These are phyloP conservation scores for Mormyrus proboscirostris DNA, from an alignment of 2,797 vertebrate genomes.

Conservation along the genomic window DNA sequence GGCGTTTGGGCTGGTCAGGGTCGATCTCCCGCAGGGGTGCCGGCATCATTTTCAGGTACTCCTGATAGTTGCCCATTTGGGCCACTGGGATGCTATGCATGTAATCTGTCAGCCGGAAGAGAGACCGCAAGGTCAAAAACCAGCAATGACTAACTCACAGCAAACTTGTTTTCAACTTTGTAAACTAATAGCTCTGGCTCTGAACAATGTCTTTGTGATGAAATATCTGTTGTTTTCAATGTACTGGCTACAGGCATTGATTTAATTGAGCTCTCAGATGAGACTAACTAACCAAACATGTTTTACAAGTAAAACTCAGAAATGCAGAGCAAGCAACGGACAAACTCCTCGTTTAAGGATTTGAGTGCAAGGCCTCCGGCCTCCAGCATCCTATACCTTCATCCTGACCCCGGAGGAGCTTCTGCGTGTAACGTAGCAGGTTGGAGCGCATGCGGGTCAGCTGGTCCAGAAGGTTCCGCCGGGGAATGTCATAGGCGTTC, in stretches of 20 bases:
- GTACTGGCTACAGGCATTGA: neutral
- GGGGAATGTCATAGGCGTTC: conserved; percentile 95
- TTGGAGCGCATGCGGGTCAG: conserved; percentile 95
- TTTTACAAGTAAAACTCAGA: neutral
- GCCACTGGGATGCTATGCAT: conserved; percentile 92
- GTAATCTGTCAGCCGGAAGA: conserved; percentile 64
- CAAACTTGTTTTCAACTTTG: neutral
- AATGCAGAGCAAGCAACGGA: neutral
- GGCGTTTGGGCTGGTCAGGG: conserved; percentile 91
- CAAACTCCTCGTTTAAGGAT: neutral
- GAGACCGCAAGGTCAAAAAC: neutral
- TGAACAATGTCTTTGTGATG: neutral
- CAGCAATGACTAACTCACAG: neutral
- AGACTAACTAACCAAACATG: neutral
- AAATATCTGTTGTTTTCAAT: neutral
- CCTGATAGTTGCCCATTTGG: conserved; percentile 99
- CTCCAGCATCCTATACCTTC: conserved; percentile 66
- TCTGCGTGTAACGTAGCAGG: conserved; percentile 79
- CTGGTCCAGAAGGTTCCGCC: conserved; percentile 85
- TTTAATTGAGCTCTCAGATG: neutral
- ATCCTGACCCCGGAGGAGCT: conserved; percentile 84
- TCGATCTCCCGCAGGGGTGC: conserved; percentile 91
- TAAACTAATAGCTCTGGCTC: neutral
- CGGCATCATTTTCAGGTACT: conserved; percentile 90
- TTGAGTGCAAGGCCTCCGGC: neutral